Evolutionary conservation across 2,888 invertebrate genomes (phyloP), one percentile per base, ranked within the genome.

Genomic region (Corbicula japonica): DNA sequence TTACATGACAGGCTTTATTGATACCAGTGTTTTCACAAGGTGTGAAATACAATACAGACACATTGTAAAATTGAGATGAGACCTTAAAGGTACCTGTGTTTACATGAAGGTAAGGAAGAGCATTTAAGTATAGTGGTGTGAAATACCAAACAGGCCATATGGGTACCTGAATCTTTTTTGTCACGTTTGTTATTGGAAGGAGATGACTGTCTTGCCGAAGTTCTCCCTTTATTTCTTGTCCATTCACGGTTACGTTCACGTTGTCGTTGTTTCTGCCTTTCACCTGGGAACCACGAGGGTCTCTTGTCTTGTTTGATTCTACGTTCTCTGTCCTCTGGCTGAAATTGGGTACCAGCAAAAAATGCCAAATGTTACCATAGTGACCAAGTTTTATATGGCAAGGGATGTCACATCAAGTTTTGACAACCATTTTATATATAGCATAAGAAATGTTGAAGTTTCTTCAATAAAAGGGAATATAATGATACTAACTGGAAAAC

Each of bases 111-210:
- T 12, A 3, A 30, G 15, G 28, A 52, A 10, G 52, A 28, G 4
- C 2, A 32, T 28, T 30, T 56, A 3, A 35, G 60, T 18, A n/a
- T 35, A 6, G 12, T 15, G 58, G 21, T 21, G 54, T n/a, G 6
- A 35, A 58, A 34, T 10, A 58, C 10, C 35, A 58, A 58, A 58
- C 50, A 38, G 18, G 30, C 8, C 28, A 50, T 46, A 46, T 23
- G 32, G 61, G 56, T 80, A 80, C 80, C 80, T 80, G 80, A 76
- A n/a, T 76, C 73, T 50, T 60, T 76, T 46, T 66, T 69, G 60
- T 80, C 80, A 34, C 52, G 28, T 41, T 44, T 48, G 28, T 44
- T 62, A 23, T 35, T 30, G 4, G 21, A 21, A 41, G 54, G 56
- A 34, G 52, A 38, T 26, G 44, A n/a, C 8, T 10, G 18, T n/a